phyloP scores from a whole-genome alignment of 2,797 vertebrate species.

The Alcedo quadribrachys region DNA sequence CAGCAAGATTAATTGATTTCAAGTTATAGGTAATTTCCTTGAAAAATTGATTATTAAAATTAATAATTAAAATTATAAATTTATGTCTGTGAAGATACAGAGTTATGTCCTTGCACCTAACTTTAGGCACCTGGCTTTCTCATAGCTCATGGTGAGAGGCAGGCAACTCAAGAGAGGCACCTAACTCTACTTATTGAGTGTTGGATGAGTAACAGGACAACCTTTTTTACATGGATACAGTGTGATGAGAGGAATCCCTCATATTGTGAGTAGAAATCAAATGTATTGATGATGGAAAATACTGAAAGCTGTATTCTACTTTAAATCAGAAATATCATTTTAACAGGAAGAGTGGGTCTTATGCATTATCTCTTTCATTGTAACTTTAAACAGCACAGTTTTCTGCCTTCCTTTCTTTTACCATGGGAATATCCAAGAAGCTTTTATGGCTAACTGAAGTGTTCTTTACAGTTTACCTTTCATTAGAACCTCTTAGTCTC shows the following conservation, averaged over 20 bases:
- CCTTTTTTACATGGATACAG: background rate
- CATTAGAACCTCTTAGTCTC: background rate
- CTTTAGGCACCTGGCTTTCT: background rate
- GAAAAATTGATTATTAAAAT: background rate
- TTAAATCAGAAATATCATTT: background rate
- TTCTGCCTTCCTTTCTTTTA: conserved; percentile 15
- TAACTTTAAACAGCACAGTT: background rate
- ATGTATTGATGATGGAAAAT: background rate
- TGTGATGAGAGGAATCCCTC: background rate
- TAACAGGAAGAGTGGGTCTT: background rate
- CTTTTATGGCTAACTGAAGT: conserved; percentile 20
- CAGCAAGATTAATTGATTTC: background rate
- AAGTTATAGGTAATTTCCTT: background rate
- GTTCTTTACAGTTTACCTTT: conserved; percentile 29
- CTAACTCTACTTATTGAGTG: background rate
- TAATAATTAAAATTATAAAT: background rate
- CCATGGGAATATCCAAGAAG: background rate
- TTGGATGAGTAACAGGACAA: background rate
- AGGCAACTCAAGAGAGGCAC: background rate
- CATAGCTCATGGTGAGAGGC: background rate
- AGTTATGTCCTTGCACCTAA: background rate
- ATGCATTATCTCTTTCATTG: background rate
- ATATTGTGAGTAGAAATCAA: background rate
- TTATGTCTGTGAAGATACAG: background rate
- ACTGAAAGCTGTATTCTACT: background rate